Conservation (phyloP, 2,113 vertebrate genomes). For the Canis aureus region DNA sequence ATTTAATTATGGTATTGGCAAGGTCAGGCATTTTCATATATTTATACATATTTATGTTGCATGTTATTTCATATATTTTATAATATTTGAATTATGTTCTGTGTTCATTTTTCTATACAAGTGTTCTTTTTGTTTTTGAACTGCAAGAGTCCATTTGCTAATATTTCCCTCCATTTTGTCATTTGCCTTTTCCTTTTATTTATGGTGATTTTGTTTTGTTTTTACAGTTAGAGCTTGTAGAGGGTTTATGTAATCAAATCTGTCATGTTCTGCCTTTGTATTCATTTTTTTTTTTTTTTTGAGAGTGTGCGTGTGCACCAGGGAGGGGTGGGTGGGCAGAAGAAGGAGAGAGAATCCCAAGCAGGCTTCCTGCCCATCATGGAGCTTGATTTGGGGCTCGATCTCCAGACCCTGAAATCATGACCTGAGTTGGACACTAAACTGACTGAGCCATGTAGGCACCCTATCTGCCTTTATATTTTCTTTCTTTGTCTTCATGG, state of each 20-base stretch:
- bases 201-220: constrained; percentile 32
- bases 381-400: neutral
- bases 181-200: neutral
- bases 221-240: neutral
- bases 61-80: neutral
- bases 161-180: neutral
- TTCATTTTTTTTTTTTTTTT: neutral
- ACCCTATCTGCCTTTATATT: neutral
- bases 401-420: neutral
- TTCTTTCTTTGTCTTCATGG: constrained; percentile 50
- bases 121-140: neutral
- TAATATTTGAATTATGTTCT: neutral
- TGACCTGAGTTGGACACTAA: neutral
- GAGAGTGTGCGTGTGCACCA: neutral
- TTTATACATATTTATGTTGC: neutral
- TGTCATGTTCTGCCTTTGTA: neutral
- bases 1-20: constrained; percentile 18
- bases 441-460: neutral
- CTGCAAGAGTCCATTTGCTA: neutral
- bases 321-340: neutral
- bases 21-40: neutral
- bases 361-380: neutral
- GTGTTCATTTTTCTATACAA: neutral
- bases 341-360: neutral
- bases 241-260: constrained; percentile 26